Base-by-base conservation (phyloP, 37 sponge, comb jelly and placozoan species). In the Haliclona indistincta region DNA sequence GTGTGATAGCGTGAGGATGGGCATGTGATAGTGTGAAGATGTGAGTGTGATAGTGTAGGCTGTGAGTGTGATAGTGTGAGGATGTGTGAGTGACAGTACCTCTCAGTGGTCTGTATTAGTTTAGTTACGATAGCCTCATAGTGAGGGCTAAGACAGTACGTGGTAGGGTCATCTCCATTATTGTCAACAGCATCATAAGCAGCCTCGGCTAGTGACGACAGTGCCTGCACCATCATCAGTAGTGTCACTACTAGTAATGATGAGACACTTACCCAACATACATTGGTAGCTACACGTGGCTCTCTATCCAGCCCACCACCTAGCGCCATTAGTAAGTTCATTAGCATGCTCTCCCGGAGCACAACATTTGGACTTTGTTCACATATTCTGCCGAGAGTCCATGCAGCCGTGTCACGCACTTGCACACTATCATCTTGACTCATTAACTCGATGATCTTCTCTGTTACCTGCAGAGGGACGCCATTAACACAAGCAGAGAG, bases 351-450 rank as follows among this genome's bases (percentile, higher is more conserved):
- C 2, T 84, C 82, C 22, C 79, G 62, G 19, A 99, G 69, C 5
- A 87, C 92, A 56, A 74, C 87, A 11, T 80, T 70, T 11, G 96
- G 99, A 26, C 89, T 38, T 1, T 86, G 79, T 58, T 95, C 96
- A 54, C 99, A 96, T 43, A 99, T 91, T 28, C 96, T 44, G 2
- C 99, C 94, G 41, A 99, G 51, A 39, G 96, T 90, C 99, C 99
- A 99, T 17, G 96, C 99, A 19, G 86, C 91, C n/a, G 94, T 83
- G 80, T 99, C 99, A 60, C 78, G 71, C 26, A 99, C 99, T 36
- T 90, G 92, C 0, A 99, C 81, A 60, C 68, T 76, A 38, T 44
- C 49, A 64, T 99, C 98, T 26, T 73, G 37, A 39, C 67, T 40
- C 88, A 99, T 82, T 71, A 90, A 37, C 0, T 67, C 52, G 30